Conservation (phyloP, 1,140 invertebrate species). For the Delia radicum region DNA sequence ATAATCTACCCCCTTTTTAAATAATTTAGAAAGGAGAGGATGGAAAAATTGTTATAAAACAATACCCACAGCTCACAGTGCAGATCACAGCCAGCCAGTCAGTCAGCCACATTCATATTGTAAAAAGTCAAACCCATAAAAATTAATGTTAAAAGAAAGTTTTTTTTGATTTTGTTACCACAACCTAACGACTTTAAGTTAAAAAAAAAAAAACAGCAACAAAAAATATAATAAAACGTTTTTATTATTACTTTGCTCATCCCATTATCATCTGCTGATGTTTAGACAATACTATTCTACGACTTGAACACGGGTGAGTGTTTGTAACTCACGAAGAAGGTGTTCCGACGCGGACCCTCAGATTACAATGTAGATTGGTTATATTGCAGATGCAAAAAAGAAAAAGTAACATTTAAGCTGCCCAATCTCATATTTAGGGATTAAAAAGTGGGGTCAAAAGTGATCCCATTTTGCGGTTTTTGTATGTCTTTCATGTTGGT, state of each 20-base stretch:
- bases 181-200: neutral
- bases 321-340: no score
- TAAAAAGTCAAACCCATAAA: neutral
- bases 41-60: neutral
- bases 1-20: neutral
- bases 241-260: neutral
- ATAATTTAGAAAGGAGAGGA: neutral
- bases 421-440: no score
- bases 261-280: neutral
- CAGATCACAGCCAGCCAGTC: neutral
- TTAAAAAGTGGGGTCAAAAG: no score
- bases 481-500: no score
- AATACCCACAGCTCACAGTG: neutral
- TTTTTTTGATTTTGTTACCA: neutral
- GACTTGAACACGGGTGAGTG: no score
- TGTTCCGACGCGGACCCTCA: no score
- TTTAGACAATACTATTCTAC: no score
- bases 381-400: no score
- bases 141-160: slow-evolving; percentile 5
- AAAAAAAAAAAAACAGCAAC: neutral
- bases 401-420: no score
- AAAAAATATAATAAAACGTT: neutral
- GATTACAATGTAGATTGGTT: no score
- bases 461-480: no score
- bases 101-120: neutral